Percentiles rank a stretch among this genome's conserved stretches.
phyloP scores from a whole-genome alignment of 2,888 invertebrate species.

The Orthosia gracilis region DNA sequence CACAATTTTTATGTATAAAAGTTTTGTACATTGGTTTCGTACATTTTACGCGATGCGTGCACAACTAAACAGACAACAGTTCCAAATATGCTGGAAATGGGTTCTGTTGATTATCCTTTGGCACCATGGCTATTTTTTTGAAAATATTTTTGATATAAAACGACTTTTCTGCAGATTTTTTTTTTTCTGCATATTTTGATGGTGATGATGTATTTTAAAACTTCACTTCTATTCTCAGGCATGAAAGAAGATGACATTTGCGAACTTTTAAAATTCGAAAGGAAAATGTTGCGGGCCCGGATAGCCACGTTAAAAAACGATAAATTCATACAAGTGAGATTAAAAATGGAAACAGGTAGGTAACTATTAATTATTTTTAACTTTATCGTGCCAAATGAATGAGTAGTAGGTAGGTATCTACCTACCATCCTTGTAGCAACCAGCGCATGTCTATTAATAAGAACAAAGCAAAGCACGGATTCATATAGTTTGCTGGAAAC shows the following conservation, averaged over 20 bases:
- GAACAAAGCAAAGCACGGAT: neutral
- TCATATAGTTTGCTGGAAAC: neutral
- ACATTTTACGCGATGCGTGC: no score
- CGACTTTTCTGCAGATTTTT: no score
- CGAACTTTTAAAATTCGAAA: constrained; percentile 97
- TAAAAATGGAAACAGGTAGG: constrained; percentile 98
- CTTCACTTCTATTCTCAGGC: constrained; percentile 81
- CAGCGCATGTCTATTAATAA: neutral
- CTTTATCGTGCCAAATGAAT: neutral
- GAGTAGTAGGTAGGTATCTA: neutral
- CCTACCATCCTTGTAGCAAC: neutral
- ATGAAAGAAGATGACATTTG: constrained; percentile 98
- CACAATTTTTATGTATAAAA: no score
- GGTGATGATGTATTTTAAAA: neutral
- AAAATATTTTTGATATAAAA: no score
- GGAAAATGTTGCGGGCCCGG: constrained; percentile 97
- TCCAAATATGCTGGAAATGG: no score
- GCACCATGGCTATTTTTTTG: no score
- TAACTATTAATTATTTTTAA: neutral
- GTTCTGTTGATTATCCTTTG: no score
- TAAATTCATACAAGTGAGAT: constrained; percentile 97
- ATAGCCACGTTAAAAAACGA: constrained; percentile 97
- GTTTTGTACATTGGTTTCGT: no score
- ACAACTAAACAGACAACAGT: no score
- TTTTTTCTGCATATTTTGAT: no score